Conservation (phyloP, 2,888 invertebrate species). For the Troides helena region DNA sequence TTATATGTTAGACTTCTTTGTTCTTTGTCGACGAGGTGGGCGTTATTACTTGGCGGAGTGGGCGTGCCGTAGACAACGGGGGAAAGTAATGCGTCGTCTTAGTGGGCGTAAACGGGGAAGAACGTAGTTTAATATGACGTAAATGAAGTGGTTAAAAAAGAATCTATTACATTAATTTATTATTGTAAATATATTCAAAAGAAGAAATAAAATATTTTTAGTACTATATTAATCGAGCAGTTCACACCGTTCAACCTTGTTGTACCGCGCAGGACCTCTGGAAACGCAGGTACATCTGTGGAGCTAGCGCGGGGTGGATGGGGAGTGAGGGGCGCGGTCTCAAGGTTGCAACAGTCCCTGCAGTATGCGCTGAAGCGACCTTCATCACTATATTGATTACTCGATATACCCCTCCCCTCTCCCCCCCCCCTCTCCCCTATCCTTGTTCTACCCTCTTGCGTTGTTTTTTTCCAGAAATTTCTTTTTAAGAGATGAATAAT, state of each 20-base stretch:
- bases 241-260: no score
- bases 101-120: neutral
- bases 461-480: no score
- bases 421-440: neutral
- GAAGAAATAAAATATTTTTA: no score
- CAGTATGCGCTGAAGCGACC: neutral
- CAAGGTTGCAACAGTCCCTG: neutral
- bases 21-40: neutral
- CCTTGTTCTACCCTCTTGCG: no score
- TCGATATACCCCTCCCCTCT: neutral
- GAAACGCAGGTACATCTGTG: neutral
- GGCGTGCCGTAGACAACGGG: neutral
- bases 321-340: neutral
- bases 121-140: neutral
- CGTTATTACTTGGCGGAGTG: neutral
- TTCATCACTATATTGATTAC: neutral
- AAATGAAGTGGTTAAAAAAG: neutral
- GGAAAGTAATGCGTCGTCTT: neutral
- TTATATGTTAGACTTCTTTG: neutral
- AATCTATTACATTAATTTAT: neutral
- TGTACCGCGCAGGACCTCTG: no score
- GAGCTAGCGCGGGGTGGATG: neutral
- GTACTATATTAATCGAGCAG: no score
- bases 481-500: no score
- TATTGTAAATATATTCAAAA: no score